These are phyloP conservation scores for Darevskia nairensis DNA, from an alignment of 2,797 vertebrate species.

Conservation along the genomic window DNA sequence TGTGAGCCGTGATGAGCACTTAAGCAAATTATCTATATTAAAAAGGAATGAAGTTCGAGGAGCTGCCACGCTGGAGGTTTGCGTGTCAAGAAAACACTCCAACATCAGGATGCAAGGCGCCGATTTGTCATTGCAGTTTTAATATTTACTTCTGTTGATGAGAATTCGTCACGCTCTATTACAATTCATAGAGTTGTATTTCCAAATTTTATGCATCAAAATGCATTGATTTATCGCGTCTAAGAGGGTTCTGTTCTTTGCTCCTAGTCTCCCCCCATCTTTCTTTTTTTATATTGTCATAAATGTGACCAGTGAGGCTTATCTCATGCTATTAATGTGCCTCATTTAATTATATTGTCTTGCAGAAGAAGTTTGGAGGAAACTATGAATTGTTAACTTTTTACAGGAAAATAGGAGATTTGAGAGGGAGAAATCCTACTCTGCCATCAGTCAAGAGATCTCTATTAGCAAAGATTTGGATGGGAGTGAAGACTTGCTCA, in stretches of 20 bases:
- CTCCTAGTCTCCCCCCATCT: background rate
- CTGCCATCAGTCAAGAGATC: background rate
- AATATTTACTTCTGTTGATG: conserved; percentile 84
- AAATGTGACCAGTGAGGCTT: conserved; percentile 69
- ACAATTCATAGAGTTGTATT: conserved; percentile 79
- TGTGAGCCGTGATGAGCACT: conserved; percentile 59
- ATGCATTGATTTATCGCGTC: conserved; percentile 77
- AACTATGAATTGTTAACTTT: conserved; percentile 56
- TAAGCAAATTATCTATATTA: conserved; percentile 64
- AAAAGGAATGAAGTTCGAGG: conserved; percentile 60
- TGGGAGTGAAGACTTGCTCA: background rate
- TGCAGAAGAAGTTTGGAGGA: conserved; percentile 59
- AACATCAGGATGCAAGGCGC: conserved; percentile 48
- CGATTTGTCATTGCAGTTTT: conserved; percentile 72
- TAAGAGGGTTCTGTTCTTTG: conserved; percentile 42
- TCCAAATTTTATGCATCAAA: conserved; percentile 78
- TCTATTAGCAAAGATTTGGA: background rate
- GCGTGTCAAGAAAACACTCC: conserved; percentile 32
- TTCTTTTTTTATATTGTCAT: conserved; percentile 56
- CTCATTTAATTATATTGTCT: conserved; percentile 75
- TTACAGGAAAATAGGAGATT: conserved; percentile 20
- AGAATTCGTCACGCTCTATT: conserved; percentile 81
- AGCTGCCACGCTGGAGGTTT: conserved; percentile 46
- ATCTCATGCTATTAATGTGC: conserved; percentile 63
- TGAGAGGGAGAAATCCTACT: background rate